Percentiles rank a stretch among this genome's conserved stretches.
phyloP scores from a whole-genome alignment of 2,797 vertebrate species.

The Nasua narica region DNA sequence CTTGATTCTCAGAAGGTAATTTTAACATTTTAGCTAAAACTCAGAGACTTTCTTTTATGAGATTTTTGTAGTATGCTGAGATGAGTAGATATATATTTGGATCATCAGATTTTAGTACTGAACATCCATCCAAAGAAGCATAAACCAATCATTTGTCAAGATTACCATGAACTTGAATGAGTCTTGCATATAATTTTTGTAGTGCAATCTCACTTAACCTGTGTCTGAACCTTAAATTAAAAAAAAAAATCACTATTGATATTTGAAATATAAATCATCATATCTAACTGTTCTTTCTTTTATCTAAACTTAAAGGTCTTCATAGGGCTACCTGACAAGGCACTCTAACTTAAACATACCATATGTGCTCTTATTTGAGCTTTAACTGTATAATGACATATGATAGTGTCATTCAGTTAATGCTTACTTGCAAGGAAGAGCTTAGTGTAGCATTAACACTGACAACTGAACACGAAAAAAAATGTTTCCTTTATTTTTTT shows the following conservation, averaged over 20 bases:
- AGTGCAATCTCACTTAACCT: not conserved
- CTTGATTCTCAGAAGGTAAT: conserved; percentile 30
- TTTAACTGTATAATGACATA: not conserved
- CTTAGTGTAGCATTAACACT: not conserved
- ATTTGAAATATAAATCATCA: not conserved
- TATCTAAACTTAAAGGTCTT: not conserved
- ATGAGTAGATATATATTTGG: not conserved
- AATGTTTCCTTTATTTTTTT: not conserved
- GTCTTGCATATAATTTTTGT: not conserved
- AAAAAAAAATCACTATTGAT: not conserved
- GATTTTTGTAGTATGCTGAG: not conserved
- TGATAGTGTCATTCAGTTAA: not conserved
- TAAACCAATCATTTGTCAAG: not conserved
- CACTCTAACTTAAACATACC: not conserved
- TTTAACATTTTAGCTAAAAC: conserved; percentile 37
- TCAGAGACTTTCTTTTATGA: not conserved
- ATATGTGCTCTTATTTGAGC: not conserved
- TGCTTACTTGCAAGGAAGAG: not conserved
- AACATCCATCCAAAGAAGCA: not conserved
- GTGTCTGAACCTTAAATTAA: not conserved
- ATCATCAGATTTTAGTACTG: not conserved
- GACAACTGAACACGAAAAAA: not conserved
- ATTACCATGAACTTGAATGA: not conserved
- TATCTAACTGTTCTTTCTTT: not conserved
- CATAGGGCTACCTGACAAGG: not conserved